Evolutionary conservation across 2,888 invertebrate genomes (phyloP).

Genomic region (Isoperla grammatica): DNA sequence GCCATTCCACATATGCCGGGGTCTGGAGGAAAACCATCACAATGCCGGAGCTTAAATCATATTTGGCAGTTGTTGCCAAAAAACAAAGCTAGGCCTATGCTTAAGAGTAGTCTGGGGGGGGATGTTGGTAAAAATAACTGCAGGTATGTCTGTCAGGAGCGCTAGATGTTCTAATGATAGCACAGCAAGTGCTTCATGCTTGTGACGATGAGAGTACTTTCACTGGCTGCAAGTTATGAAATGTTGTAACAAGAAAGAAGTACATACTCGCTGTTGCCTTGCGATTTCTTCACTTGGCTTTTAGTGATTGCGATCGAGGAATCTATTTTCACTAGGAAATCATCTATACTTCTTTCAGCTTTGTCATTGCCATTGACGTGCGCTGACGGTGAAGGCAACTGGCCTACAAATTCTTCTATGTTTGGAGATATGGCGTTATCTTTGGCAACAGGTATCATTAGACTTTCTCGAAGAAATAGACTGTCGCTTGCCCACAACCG

Average conservation of each 20-base stretch:
- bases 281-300: slow-evolving; percentile 73
- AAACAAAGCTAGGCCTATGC: too few species aligned
- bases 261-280: slow-evolving; percentile 78
- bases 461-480: slow-evolving; percentile 81
- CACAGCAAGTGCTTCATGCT: too few species aligned
- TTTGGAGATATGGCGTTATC: slow-evolving; percentile 47
- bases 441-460: slow-evolving; percentile 75
- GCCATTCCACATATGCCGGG: too few species aligned
- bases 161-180: too few species aligned
- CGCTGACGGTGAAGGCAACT: slow-evolving; percentile 10
- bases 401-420: slow-evolving; percentile 20
- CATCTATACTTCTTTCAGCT: slow-evolving; percentile 68
- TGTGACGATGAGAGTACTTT: too few species aligned
- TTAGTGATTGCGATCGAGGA: slow-evolving; percentile 78
- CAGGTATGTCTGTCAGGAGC: too few species aligned
- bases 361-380: slow-evolving; percentile 22
- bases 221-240: too few species aligned
- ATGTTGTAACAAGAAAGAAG: not conserved
- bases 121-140: too few species aligned
- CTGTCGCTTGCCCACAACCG: slow-evolving; percentile 90
- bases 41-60: too few species aligned
- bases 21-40: too few species aligned
- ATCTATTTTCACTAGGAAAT: slow-evolving; percentile 78
- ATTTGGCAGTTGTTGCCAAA: too few species aligned
- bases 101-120: too few species aligned